Base-by-base conservation (phyloP, 2,797 vertebrate species). In the Synanceia verrucosa region DNA sequence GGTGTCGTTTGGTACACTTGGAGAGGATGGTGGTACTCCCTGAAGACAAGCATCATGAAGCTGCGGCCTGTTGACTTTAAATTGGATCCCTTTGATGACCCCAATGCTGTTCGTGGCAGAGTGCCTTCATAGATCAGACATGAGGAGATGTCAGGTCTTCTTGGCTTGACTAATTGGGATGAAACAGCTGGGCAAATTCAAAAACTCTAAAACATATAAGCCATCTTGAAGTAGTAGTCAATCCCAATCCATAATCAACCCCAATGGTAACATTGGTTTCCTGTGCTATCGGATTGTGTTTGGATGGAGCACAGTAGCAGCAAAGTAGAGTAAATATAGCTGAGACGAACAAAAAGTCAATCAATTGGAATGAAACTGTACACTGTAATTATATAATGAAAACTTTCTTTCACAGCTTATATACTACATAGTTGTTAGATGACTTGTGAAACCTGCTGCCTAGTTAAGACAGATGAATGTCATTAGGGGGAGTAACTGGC, bases 21-120 rank as follows among this genome's bases (percentile, higher is more conserved):
- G 97, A 96, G 90, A 24, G 97, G 97, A 8, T 99, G 97, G 97
- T 99, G 97, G 97, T 98, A 99, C 87, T 99, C 97, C 19, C 88
- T 98, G 73, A 97, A 96, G 91, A 95, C 94, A 11, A 95, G 94
- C 50, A 83, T 95, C 78, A 98, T 99, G 96, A 98, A 97, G 93
- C 91, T 98, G 78, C 93, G 97, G 63, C 96, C 96, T 34, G 75
- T 52, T 11, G 82, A 90, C 59, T 96, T 96, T 59, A 76, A 70
- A 53, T 69, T 60, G 0, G 64, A 82, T 44, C 78, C 64, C 1
- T 4, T 1, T 18, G 55, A 82, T 48, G 91, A 95, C 73, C 86
- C 88, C 58, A 94, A 91, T 70, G 67, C 34, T n/a, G 68, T 91
- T 36, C 39, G 60, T 18, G 31, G 1, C 9, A 10, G 9, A 10